Base-by-base conservation (phyloP, 2,113 vertebrate genomes). In the Maccullochella peelii region DNA sequence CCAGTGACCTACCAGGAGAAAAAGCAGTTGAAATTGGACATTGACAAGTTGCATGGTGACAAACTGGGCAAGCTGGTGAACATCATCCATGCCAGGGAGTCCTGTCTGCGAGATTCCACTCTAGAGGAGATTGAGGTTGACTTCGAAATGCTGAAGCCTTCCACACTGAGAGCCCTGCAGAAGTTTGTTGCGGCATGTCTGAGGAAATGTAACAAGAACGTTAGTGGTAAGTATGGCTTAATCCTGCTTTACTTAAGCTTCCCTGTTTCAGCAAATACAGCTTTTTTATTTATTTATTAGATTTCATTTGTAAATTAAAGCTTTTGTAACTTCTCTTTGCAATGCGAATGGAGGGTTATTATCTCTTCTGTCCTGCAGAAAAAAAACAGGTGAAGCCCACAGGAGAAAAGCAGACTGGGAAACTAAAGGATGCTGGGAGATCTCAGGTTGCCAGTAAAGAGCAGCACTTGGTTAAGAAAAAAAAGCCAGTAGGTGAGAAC, bases 1-100 rank as follows among this genome's bases (percentile, higher is more conserved):
- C 95, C 97, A 40, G 96, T 98, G 96, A 96, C 91, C 59, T 97
- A 97, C 33, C 95, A 97, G 88, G 97, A 99, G 93, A 99, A 97
- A 91, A 95, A 95, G 65, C 95, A 96, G 84, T 74, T 99, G 75
- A 97, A 96, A 85, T 68, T 96, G 79, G 95, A 97, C 94, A 97
- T 98, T 86, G 94, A 97, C 87, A 97, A 96, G 92, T 95, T 99
- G 61, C 97, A 97, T 18, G 95, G 95, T 78, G 96, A 97, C 57
- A 97, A 97, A 88, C 96, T 99, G 82, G 94, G 94, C 21, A 95
- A 95, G 81, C 57, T 99, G 54, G 95, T 97, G 81, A 92, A 90
- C 30, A 97, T 99, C 89, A 97, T 99, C 90, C 95, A 97, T 72
- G 94, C 94, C 80, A 93, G 95, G 84, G 97, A 98, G 86, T 90